These are phyloP conservation scores for Peromyscus polionotus DNA, from an alignment of 2,113 vertebrate species.

Conservation along the genomic window DNA sequence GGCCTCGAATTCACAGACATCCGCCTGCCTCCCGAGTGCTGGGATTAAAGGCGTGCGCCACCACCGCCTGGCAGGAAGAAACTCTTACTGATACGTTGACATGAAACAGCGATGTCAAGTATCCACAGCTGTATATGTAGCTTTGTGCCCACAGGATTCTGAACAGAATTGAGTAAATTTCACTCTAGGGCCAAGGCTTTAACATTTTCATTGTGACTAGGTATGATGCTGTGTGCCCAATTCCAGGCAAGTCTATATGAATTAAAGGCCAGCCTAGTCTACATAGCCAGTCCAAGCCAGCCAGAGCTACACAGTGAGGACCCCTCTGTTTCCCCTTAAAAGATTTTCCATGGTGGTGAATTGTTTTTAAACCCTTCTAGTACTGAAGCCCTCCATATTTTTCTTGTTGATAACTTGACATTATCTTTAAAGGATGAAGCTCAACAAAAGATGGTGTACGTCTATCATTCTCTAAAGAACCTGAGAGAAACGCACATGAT, in stretches of 20 bases:
- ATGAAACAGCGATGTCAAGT: background rate
- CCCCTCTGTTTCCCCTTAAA: background rate
- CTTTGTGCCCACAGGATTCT: conserved; percentile 11
- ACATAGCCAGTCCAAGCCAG: background rate
- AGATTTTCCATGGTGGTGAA: conserved; percentile 7
- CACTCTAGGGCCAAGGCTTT: background rate
- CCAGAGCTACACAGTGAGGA: background rate
- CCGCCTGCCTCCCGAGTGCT: too few species aligned
- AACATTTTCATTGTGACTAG: background rate
- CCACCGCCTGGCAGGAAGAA: too few species aligned
- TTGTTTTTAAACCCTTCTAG: conserved; percentile 2
- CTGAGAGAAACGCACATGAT: conserved; percentile 94
- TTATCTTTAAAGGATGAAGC: conserved; percentile 87
- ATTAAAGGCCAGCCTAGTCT: background rate
- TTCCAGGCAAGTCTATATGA: background rate
- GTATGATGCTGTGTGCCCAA: background rate
- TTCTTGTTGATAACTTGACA: background rate
- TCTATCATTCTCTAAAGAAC: conserved; percentile 94
- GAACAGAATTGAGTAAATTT: background rate
- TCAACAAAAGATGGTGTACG: conserved; percentile 88
- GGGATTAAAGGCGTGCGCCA: too few species aligned
- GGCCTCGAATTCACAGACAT: too few species aligned
- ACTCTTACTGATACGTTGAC: background rate
- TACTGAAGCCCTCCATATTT: background rate
- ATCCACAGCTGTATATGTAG: background rate